Evolutionary conservation across 2,113 vertebrate species (phyloP).

Genomic region (Piprites chloris): DNA sequence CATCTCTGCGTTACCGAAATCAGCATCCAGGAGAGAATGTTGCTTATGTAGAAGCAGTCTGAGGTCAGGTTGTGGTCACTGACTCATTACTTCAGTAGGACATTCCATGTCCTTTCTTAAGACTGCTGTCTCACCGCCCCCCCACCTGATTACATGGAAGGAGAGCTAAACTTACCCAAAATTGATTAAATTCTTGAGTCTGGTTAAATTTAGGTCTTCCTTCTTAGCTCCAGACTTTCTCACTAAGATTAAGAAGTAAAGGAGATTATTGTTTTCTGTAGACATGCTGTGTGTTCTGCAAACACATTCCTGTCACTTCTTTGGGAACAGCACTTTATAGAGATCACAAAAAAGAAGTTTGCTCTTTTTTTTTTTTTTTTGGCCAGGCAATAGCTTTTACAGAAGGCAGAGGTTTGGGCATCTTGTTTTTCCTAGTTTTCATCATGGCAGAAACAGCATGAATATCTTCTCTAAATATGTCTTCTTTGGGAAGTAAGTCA

Average conservation of each 20-base stretch:
- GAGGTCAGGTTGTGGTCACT: background rate
- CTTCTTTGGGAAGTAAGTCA: background rate
- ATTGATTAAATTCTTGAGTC: slow-evolving; percentile 14
- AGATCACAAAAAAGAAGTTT: background rate
- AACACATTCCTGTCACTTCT: background rate
- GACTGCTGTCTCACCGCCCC: background rate
- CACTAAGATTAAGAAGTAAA: background rate
- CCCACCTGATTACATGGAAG: background rate
- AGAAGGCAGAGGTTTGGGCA: background rate
- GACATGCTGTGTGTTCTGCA: background rate
- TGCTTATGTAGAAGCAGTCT: background rate
- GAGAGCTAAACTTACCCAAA: background rate
- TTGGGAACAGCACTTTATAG: background rate
- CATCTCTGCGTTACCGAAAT: background rate
- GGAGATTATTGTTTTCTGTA: slow-evolving; percentile 5
- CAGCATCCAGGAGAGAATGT: background rate
- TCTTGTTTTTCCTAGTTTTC: background rate
- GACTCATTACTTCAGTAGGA: background rate
- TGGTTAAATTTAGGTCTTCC: background rate
- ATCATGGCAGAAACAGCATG: background rate
- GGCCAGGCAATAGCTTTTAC: background rate
- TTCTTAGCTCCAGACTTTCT: background rate
- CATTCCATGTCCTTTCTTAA: background rate
- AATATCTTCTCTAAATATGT: background rate
- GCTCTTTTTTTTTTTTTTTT: background rate